Base-by-base conservation (phyloP, 37 sponge, comb jelly and placozoan species). In the Aplysina aerophoba region DNA sequence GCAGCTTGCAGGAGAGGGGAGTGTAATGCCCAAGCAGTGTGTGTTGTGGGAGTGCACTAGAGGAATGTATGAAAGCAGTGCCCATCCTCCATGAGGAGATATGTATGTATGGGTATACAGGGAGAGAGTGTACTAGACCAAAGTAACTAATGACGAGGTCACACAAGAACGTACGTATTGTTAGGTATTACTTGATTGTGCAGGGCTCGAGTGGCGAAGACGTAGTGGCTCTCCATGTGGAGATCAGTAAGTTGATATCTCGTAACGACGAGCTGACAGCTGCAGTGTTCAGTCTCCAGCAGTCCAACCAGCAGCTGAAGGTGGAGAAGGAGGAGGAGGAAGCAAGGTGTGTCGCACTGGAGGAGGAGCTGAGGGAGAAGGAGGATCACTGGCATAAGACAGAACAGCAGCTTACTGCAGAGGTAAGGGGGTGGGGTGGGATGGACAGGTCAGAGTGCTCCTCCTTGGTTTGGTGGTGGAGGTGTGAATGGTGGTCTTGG, bases 341-440 rank as follows among this genome's bases (percentile, higher is more conserved):
- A 80, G 84, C 55, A 28, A 90, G 75, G 73, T 90, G 90, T 82
- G 77, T 69, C 30, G 22, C 64, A 0, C 79, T 92, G 36, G 25
- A 81, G 66, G 89, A 86, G 27, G 82, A 88, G 6, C 59, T 88
- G 20, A 89, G 85, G 28, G 61, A 80, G 55, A 92, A 89, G 84
- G 93, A 92, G 73, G 87, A 84, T 15, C 50, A 86, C 73, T 92
- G 93, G 93, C 86, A 25, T 22, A 37, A 89, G 72, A 85, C 81
- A 55, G 93, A 92, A 31, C 84, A 83, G 39, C 59, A 55, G 38
- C 87, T 92, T 1, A 40, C 82, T 41, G 35, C 39, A 6, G 87
- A 90, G 86, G 90, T 90, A 28, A 0, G 81, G 21, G 13, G 19
- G 2, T 56, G 15, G 34, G 22, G 37, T 31, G 73, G 21, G 20